Conservation (phyloP, 2,113 vertebrate species). For the Xyliphius kryptos region DNA sequence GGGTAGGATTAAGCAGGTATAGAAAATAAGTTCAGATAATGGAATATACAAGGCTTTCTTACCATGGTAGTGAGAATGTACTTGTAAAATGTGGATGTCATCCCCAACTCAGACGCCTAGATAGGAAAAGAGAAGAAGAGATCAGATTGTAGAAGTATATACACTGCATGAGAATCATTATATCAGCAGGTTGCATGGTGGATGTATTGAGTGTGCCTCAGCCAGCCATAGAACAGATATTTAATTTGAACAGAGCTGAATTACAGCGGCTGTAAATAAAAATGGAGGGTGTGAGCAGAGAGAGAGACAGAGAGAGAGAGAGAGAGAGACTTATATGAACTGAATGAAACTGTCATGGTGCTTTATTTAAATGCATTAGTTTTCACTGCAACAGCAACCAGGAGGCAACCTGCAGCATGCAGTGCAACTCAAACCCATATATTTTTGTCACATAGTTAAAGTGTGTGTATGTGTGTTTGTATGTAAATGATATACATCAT, state of each 20-base stretch:
- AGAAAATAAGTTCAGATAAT: too few relatives aligned
- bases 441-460: too few relatives aligned
- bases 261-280: too few relatives aligned
- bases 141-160: background rate
- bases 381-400: too few relatives aligned
- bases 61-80: slow-evolving; percentile 92
- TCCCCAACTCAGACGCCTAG: slow-evolving; percentile 78
- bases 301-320: slow-evolving; percentile 22
- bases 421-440: too few relatives aligned
- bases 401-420: too few relatives aligned
- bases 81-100: slow-evolving; percentile 89
- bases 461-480: too few relatives aligned
- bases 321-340: too few relatives aligned
- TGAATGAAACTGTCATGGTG: background rate
- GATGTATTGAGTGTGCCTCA: background rate
- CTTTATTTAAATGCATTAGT: slow-evolving; percentile 30
- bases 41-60: too few relatives aligned
- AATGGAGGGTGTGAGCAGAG: slow-evolving; percentile 22
- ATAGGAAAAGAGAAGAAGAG: slow-evolving; percentile 2
- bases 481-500: too few relatives aligned
- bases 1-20: too few relatives aligned
- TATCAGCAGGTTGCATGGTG: background rate
- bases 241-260: slow-evolving; percentile 16
- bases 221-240: background rate
- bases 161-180: too few relatives aligned